Evolutionary conservation across 2,113 vertebrate genomes (phyloP).

Genomic region (Athene noctua): DNA sequence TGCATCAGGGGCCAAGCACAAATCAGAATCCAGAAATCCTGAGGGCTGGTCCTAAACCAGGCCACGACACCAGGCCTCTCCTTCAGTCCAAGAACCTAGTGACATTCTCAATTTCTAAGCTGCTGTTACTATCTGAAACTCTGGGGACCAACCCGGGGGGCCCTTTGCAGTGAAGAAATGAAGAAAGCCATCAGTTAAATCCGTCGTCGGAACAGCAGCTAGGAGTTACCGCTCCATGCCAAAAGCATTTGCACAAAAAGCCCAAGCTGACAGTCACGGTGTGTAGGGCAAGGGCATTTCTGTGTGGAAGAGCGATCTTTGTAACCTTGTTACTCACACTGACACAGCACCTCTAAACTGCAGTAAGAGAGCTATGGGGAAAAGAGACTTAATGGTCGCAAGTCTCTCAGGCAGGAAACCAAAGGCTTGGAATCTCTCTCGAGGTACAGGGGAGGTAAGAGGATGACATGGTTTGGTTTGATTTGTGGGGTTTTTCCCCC

Average conservation of each 20-base stretch:
- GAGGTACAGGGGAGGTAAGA: background rate
- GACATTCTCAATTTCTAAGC: background rate
- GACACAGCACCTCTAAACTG: background rate
- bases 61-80: background rate
- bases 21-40: background rate
- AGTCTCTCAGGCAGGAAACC: background rate
- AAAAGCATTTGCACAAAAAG: background rate
- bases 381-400: background rate
- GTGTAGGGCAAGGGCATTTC: background rate
- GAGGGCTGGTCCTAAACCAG: background rate
- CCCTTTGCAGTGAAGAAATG: background rate
- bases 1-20: too few relatives aligned
- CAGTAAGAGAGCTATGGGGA: background rate
- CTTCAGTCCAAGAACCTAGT: background rate
- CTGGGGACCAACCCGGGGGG: background rate
- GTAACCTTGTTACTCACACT: background rate
- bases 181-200: background rate
- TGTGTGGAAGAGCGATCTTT: background rate
- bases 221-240: background rate
- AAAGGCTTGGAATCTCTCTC: background rate
- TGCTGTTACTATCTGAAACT: background rate
- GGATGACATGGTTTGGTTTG: background rate
- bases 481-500: background rate
- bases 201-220: background rate
- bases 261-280: background rate